Conservation (phyloP, 2,113 vertebrate genomes). For the Pipa parva region DNA sequence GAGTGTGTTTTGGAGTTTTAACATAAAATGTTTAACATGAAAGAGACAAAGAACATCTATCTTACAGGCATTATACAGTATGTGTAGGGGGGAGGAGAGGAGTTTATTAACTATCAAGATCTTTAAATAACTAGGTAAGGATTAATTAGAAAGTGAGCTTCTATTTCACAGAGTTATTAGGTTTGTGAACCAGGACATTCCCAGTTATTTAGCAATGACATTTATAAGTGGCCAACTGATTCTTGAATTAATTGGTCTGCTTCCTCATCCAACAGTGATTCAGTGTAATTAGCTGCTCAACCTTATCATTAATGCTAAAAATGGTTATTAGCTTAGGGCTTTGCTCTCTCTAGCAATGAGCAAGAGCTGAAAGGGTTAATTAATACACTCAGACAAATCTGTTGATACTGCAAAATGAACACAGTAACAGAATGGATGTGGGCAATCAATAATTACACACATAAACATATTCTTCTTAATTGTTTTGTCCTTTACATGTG, state of each 20-base stretch:
- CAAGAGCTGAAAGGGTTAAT: constrained; percentile 38
- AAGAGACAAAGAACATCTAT: too few species aligned
- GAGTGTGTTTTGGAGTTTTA: too few species aligned
- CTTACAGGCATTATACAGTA: too few species aligned
- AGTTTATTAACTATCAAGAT: background rate
- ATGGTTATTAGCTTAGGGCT: constrained; percentile 33
- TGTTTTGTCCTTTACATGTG: background rate
- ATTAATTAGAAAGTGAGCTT: constrained; percentile 41
- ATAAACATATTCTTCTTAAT: background rate
- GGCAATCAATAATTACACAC: background rate
- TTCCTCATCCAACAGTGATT: constrained; percentile 38
- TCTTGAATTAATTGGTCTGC: constrained; percentile 40
- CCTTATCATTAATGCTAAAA: constrained; percentile 38
- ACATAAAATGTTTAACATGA: too few species aligned
- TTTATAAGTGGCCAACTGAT: constrained; percentile 38
- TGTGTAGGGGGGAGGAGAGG: too few species aligned
- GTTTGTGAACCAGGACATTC: constrained; percentile 35
- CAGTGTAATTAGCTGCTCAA: constrained; percentile 40
- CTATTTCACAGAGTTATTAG: constrained; percentile 37
- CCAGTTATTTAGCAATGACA: constrained; percentile 38
- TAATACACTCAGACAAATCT: constrained; percentile 27
- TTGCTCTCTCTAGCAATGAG: constrained; percentile 10
- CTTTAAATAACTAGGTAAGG: constrained; percentile 6
- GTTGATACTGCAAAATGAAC: constrained; percentile 7
- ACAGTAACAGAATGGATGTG: background rate